phyloP scores from a whole-genome alignment of 2,888 invertebrate species.

The Macrophya alboannulata region DNA sequence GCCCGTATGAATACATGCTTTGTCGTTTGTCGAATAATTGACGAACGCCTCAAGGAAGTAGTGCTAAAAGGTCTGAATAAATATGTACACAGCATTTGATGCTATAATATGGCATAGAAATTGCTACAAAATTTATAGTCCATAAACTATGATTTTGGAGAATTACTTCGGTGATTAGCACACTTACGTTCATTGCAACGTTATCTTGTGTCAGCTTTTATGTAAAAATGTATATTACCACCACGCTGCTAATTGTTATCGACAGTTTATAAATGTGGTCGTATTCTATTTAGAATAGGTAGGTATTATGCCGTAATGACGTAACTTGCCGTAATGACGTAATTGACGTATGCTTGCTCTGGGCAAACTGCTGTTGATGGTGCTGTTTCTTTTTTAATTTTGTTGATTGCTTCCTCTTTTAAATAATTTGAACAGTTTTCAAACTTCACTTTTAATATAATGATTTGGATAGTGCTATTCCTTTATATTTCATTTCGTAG shows the following conservation, averaged over 20 bases:
- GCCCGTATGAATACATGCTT: background rate
- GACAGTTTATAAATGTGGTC: background rate
- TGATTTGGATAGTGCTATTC: background rate
- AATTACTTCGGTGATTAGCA: background rate
- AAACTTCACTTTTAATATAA: background rate
- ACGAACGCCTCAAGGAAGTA: background rate
- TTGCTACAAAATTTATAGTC: background rate
- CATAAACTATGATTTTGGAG: background rate
- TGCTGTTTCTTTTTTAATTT: too few species aligned
- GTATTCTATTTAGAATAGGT: background rate
- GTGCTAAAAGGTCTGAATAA: slow-evolving; percentile 1
- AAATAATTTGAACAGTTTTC: background rate
- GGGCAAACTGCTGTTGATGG: background rate
- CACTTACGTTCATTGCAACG: background rate
- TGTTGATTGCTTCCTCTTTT: background rate
- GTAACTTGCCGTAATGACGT: background rate
- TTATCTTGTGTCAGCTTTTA: background rate
- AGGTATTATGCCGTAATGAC: background rate
- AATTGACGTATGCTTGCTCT: background rate
- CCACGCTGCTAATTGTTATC: background rate
- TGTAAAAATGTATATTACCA: background rate
- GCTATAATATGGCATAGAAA: background rate
- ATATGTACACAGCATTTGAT: background rate
- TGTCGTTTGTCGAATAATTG: background rate
- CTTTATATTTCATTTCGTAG: background rate